Percentiles rank a stretch among this genome's conserved stretches.
Conservation (phyloP, 2,888 invertebrate species). For the Troides aeacus region DNA sequence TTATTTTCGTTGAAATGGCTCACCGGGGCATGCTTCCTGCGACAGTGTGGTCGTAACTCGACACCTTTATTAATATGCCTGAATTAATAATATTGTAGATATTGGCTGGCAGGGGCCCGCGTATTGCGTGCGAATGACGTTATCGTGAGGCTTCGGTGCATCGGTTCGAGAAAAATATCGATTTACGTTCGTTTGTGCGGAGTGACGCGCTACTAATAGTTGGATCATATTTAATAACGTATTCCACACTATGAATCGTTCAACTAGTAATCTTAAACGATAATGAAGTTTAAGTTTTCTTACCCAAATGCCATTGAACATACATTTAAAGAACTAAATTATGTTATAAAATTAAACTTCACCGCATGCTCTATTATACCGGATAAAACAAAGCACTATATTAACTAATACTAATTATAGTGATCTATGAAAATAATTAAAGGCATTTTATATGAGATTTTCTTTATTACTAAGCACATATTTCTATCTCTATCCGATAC, state of each 20-base stretch:
- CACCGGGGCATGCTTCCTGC: constrained; percentile 77
- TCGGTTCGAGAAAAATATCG: constrained; percentile 68
- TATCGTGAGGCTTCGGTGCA: constrained; percentile 71
- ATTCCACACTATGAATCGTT: neutral
- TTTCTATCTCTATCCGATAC: neutral
- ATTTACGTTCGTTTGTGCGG: constrained; percentile 53
- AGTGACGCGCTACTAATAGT: constrained; percentile 20
- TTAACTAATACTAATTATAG: too few relatives aligned
- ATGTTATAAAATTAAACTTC: too few relatives aligned
- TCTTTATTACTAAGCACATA: neutral
- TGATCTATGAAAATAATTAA: neutral
- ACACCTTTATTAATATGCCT: constrained; percentile 76
- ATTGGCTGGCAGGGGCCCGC: constrained; percentile 63
- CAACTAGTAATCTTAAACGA: neutral
- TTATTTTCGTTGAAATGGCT: constrained; percentile 71
- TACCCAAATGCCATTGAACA: too few relatives aligned
- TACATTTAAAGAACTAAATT: too few relatives aligned
- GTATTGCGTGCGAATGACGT: constrained; percentile 72
- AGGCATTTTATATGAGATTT: neutral
- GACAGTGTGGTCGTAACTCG: constrained; percentile 76
- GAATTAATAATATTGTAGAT: constrained; percentile 77
- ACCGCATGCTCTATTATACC: too few relatives aligned
- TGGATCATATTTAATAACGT: constrained; percentile 9
- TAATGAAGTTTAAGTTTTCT: too few relatives aligned
- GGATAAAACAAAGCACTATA: too few relatives aligned